phyloP scores from a whole-genome alignment of 2,888 invertebrate species.

The Galeruca laticollis region DNA sequence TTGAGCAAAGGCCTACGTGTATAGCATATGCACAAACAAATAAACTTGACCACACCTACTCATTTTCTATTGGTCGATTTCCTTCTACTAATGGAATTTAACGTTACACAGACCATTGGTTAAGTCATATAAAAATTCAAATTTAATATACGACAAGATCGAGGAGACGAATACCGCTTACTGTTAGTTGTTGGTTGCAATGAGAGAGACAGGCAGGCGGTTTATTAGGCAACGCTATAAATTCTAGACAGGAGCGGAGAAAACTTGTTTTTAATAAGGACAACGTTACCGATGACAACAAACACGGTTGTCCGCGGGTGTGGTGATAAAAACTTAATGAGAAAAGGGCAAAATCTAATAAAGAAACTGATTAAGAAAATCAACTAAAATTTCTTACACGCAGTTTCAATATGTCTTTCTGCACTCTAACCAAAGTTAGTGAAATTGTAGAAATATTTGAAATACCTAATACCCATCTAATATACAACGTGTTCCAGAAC shows the following conservation, averaged over 20 bases:
- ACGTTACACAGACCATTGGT: constrained; percentile 66
- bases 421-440: no score
- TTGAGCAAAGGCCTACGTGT: constrained; percentile 59
- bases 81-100: constrained; percentile 62
- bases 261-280: constrained; percentile 11
- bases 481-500: no score
- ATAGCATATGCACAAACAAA: constrained; percentile 65
- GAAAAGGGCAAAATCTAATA: no score
- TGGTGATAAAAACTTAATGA: no score
- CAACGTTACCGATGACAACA: neutral
- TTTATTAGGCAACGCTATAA: constrained; percentile 50
- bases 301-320: no score
- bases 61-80: constrained; percentile 60
- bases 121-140: constrained; percentile 67
- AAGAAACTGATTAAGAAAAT: no score
- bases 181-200: constrained; percentile 23
- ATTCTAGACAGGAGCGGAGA: constrained; percentile 14
- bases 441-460: no score
- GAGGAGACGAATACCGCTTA: constrained; percentile 32
- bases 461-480: no score
- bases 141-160: constrained; percentile 62
- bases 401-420: no score
- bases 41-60: constrained; percentile 63
- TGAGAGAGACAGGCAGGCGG: constrained; percentile 39
- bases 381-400: no score